Base-by-base conservation (phyloP, 1,140 invertebrate genomes). In the Drosophila persimilis region DNA sequence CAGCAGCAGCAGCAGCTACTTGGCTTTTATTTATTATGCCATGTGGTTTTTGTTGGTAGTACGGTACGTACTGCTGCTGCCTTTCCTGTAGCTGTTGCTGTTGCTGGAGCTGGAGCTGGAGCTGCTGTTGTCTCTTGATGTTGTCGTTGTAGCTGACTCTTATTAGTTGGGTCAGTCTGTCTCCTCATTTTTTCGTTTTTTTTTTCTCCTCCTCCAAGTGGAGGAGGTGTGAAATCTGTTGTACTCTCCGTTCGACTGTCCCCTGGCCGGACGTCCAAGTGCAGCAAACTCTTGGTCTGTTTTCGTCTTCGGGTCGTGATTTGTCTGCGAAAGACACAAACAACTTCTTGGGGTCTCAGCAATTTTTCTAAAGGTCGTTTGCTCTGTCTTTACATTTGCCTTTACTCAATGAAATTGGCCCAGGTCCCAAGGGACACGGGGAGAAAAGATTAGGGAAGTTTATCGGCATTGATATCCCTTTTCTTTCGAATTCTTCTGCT, bases 1-100 rank as follows among this genome's bases (percentile, higher is more conserved):
- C 66, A 24, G 24, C 24, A 24, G 66, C 66, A 69, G 64, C 66
- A 50, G 62, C 83, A 77, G 83, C 81, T 88, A 86, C 81, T 86
- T 64, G 84, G 81, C 83, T 86, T 86, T 86, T 86, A 86, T 86
- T 86, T 86, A 86, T 86, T 86, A 83, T 86, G 81, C 83, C 81
- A 76, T 61, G 73, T 80, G 77, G 73, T 74, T 85, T 78, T 63
- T 71, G 71, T 59, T 70, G 52, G 47, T 56, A 59, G 71, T 52
- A 54, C 46, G 24, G 71, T 52, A 54, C 46, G 24, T 26, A 26
- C 24, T 26, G 24, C 24, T 62, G 71, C 60, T 70, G 53, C 60
- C 45, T 59, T 60, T 46, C 52, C 67, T 46, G 63, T 51, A 43
- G 56, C 67, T 46, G 64, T 51, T 43, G 69, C 67, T 69, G 62